Percentiles rank a stretch among this genome's conserved stretches.
phyloP scores from a whole-genome alignment of 2,797 vertebrate genomes.

The Phoeniculus purpureus region DNA sequence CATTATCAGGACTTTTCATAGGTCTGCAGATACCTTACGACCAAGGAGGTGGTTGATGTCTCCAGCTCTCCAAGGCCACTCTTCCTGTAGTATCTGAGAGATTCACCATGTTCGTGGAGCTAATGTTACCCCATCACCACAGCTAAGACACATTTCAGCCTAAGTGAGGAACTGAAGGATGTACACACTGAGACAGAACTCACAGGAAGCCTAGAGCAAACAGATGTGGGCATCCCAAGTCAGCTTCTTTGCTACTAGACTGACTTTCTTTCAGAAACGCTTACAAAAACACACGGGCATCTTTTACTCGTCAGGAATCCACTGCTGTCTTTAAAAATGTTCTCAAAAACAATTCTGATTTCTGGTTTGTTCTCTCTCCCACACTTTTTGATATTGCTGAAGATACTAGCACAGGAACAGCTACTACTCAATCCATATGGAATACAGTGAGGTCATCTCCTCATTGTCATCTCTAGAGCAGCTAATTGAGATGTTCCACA shows the following conservation, averaged over 20 bases:
- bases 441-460: neutral
- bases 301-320: constrained; percentile 48
- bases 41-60: neutral
- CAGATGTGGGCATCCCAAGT: neutral
- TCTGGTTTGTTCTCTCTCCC: neutral
- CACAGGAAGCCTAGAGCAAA: neutral
- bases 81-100: neutral
- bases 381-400: neutral
- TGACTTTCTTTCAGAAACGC: neutral
- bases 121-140: neutral
- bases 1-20: neutral
- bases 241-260: neutral
- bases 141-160: neutral
- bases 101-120: neutral
- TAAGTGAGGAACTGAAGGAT: neutral
- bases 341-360: constrained; percentile 30
- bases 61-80: neutral
- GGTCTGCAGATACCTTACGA: neutral
- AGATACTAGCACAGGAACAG: constrained; percentile 21
- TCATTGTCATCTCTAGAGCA: neutral
- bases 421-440: neutral
- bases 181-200: neutral
- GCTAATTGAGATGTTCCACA: neutral
- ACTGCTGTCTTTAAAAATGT: neutral
- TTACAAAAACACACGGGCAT: constrained; percentile 19